phyloP scores from a whole-genome alignment of 2,113 vertebrate genomes.

The Baryphthengus martii region DNA sequence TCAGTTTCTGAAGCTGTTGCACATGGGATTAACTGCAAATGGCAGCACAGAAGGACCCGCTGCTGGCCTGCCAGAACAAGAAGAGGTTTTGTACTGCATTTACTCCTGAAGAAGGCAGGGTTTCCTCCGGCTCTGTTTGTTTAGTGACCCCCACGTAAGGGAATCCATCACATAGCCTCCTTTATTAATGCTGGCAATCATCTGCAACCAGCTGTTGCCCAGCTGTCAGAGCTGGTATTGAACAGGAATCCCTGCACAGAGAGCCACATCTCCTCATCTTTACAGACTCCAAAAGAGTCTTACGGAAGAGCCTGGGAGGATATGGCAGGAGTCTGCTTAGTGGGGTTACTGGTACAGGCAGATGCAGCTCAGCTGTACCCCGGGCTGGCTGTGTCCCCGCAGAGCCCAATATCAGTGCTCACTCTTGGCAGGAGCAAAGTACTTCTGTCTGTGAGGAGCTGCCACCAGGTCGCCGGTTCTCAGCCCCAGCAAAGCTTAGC shows the following conservation, averaged over 20 bases:
- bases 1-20: constrained; percentile 47
- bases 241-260: not conserved
- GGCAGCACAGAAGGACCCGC: not conserved
- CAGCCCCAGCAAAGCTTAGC: not conserved
- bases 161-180: constrained; percentile 38
- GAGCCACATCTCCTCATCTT: not conserved
- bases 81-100: constrained; percentile 45
- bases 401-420: not conserved
- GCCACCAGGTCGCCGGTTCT: not conserved
- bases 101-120: constrained; percentile 14
- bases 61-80: constrained; percentile 22
- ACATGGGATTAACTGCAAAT: constrained; percentile 29
- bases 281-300: not conserved
- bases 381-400: accelerated
- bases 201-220: constrained; percentile 56
- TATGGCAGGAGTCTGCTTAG: not conserved
- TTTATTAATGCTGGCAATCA: constrained; percentile 56
- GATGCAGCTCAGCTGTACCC: not conserved
- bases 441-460: not conserved
- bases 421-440: not conserved
- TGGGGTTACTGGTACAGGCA: not conserved
- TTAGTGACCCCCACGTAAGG: constrained; percentile 27
- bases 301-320: not conserved
- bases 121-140: constrained; percentile 50
- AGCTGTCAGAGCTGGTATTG: constrained; percentile 58